These are phyloP conservation scores for Leuciscus idus DNA, from an alignment of 2,113 vertebrate genomes.

Conservation along the genomic window DNA sequence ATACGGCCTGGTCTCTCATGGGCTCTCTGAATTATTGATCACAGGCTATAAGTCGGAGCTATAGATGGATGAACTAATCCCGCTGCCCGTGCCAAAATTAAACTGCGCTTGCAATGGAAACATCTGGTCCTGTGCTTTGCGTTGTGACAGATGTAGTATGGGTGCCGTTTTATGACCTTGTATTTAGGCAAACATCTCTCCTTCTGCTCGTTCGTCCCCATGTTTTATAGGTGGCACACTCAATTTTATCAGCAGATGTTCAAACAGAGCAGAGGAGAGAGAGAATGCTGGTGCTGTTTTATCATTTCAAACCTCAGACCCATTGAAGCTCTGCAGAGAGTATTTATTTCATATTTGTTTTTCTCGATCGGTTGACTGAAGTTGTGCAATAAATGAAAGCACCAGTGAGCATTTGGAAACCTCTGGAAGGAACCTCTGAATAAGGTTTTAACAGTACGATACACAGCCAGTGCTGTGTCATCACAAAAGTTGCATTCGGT, in stretches of 20 bases:
- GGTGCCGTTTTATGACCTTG: slow-evolving; percentile 17
- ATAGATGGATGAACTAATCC: slow-evolving; percentile 21
- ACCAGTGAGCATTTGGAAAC: slow-evolving; percentile 18
- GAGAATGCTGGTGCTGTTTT: not conserved
- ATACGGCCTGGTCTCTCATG: slow-evolving; percentile 57
- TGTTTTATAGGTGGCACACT: slow-evolving; percentile 19
- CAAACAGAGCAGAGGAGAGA: not conserved
- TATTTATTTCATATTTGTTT: not conserved
- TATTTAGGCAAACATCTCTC: slow-evolving; percentile 29
- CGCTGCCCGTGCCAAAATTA: slow-evolving; percentile 8
- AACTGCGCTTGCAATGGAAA: slow-evolving; percentile 1
- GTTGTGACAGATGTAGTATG: not conserved
- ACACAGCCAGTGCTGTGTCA: too few species aligned
- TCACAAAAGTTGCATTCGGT: too few species aligned
- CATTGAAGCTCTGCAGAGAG: not conserved
- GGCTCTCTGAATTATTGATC: slow-evolving; percentile 64
- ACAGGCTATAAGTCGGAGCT: slow-evolving; percentile 19
- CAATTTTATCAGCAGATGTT: slow-evolving; percentile 35
- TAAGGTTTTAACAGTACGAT: not conserved
- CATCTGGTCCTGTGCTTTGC: not conserved
- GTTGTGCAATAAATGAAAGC: slow-evolving; percentile 44
- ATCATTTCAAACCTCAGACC: not conserved
- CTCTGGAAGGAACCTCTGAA: slow-evolving; percentile 35
- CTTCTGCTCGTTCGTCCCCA: slow-evolving; percentile 1
- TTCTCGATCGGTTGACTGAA: not conserved